phyloP scores from a whole-genome alignment of 92 coral and sea anemone genomes.

The Parazoanthus swiftii region DNA sequence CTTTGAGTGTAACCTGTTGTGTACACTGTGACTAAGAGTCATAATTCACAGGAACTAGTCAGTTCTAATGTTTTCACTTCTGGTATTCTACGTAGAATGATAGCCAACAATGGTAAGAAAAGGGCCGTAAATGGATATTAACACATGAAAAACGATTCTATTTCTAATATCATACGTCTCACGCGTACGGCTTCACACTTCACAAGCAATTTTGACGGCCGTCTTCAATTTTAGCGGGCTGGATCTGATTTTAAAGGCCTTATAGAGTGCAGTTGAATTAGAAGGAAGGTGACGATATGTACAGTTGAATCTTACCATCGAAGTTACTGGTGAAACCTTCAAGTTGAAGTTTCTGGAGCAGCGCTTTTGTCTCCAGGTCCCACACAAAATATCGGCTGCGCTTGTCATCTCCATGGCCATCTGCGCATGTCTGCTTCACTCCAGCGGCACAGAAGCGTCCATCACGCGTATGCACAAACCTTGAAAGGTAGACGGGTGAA shows the following conservation, averaged over 20 bases:
- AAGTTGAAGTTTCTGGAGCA: conserved; percentile 34
- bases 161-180: too few relatives aligned
- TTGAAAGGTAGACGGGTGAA: neutral
- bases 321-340: conserved; percentile 46
- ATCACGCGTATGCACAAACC: neutral
- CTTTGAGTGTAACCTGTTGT: too few relatives aligned
- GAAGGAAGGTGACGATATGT: neutral
- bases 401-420: neutral
- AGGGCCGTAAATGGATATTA: too few relatives aligned
- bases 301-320: conserved; percentile 42
- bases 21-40: neutral
- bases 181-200: too few relatives aligned
- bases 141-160: too few relatives aligned
- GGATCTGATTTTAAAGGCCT: too few relatives aligned
- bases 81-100: too few relatives aligned
- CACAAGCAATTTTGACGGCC: too few relatives aligned
- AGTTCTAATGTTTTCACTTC: too few relatives aligned
- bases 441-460: conserved; percentile 28
- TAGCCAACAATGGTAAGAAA: too few relatives aligned
- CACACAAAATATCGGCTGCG: conserved; percentile 39
- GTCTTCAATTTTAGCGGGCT: too few relatives aligned
- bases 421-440: conserved; percentile 9
- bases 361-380: conserved; percentile 29
- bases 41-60: neutral
- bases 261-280: too few relatives aligned